Conservation (phyloP, 2,888 invertebrate species). For the Drosophila falleni region DNA sequence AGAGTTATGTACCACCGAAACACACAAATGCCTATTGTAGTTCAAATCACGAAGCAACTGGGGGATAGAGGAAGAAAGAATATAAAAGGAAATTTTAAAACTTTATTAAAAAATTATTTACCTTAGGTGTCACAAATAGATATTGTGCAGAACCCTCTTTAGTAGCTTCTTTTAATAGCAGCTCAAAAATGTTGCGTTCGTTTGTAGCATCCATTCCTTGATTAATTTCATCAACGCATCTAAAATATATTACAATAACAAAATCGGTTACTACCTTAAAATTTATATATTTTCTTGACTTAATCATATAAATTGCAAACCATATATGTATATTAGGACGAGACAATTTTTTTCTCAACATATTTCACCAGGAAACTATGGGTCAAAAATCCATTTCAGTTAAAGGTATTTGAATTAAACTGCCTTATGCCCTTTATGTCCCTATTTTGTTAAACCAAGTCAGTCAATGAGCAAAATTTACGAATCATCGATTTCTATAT, state of each 20-base stretch:
- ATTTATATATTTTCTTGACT: background rate
- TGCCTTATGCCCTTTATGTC: too few relatives aligned
- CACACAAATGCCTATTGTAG: slow-evolving; percentile 89
- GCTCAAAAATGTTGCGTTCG: slow-evolving; percentile 92
- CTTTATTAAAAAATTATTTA: slow-evolving; percentile 81
- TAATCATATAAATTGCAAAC: background rate
- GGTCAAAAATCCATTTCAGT: too few relatives aligned
- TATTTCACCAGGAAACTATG: too few relatives aligned
- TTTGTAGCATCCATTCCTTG: slow-evolving; percentile 96
- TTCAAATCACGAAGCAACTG: slow-evolving; percentile 91
- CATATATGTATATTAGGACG: background rate
- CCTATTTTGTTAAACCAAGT: too few relatives aligned
- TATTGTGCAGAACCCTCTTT: slow-evolving; percentile 91
- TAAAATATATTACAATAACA: slow-evolving; percentile 55
- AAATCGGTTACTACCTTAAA: background rate
- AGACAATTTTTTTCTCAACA: too few relatives aligned
- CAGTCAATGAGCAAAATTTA: too few relatives aligned
- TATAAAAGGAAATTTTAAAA: background rate
- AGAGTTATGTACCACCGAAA: slow-evolving; percentile 91
- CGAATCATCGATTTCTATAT: too few relatives aligned
- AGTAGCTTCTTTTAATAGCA: slow-evolving; percentile 91
- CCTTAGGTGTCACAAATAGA: slow-evolving; percentile 97
- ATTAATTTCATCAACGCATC: slow-evolving; percentile 91
- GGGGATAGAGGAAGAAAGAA: background rate
- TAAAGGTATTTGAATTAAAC: too few relatives aligned